Evolutionary conservation across 2,113 vertebrate genomes (phyloP), one percentile per base, ranked within the genome.

Genomic region (Tenebrosternarchus preto): DNA sequence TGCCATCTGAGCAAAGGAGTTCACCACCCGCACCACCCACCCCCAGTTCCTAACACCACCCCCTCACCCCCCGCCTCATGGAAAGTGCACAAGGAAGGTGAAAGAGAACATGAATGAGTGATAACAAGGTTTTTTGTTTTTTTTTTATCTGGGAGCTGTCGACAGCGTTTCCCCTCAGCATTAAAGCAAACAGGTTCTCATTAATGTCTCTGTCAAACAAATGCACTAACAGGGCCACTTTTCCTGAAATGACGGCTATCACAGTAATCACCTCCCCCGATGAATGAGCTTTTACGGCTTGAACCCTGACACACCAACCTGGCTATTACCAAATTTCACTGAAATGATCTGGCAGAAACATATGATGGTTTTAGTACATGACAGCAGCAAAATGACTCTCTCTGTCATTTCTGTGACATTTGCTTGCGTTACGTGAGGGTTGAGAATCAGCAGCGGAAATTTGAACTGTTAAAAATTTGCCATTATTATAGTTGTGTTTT

Each of bases 221-320:
- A 81, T n/a, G 77, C 83, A 72, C 46, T 67, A 25, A 76, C 50
- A 71, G 77, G 80, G 70, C 83, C 43, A 77, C 29, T 81, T 78
- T 81, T 78, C 33, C 39, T 72, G 66, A 86, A 89, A 86, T 87
- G 59, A 88, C 80, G 67, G 82, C 86, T 78, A 89, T 89, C 66
- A 83, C 60, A 73, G 76, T 85, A 86, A 89, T 88, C 80, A 85
- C 78, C 72, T 43, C 59, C 73, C n/a, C 79, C 76, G 86, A 83
- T 61, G 67, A 80, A n/a, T 22, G 55, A 61, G 70, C 78, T 83
- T 87, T 87, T 74, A 84, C 78, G 50, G 66, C 72, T 73, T 53
- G 43, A 86, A 68, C 59, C 59, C 78, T 73, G 61, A 7, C 33
- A 55, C 78, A 33, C 79, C 61, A 86, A 88, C 89, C 69, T 76